phyloP scores from a whole-genome alignment of 1,140 invertebrate genomes.

The Bacillus rossius region DNA sequence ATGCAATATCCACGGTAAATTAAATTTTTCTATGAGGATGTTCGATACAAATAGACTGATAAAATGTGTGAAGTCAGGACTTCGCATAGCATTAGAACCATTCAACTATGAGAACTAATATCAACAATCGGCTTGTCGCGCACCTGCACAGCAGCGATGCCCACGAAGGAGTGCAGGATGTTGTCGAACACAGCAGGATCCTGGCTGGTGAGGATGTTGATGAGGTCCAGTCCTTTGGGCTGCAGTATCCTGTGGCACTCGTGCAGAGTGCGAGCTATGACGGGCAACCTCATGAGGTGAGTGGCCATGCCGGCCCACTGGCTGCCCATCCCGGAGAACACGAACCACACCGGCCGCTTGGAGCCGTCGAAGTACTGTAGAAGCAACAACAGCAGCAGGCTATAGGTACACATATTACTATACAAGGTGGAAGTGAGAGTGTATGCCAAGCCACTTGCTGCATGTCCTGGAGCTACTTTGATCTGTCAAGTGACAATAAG shows the following conservation, averaged over 20 bases:
- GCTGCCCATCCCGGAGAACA: slow-evolving; percentile 62
- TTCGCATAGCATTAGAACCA: no score
- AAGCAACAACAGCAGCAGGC: no score
- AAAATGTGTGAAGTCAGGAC: no score
- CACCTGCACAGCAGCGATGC: slow-evolving; percentile 56
- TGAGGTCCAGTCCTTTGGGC: slow-evolving; percentile 43
- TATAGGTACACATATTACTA: no score
- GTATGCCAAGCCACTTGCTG: no score
- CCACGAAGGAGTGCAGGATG: slow-evolving; percentile 49
- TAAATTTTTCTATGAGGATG: no score
- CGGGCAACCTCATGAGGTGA: slow-evolving; percentile 42
- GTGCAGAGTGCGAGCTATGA: slow-evolving; percentile 48
- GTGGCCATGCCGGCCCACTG: slow-evolving; percentile 58
- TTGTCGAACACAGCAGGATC: slow-evolving; percentile 45
- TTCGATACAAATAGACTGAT: no score
- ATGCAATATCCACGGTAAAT: no score
- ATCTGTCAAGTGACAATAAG: no score
- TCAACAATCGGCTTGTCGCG: neutral
- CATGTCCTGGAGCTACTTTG: no score
- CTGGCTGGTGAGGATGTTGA: slow-evolving; percentile 46
- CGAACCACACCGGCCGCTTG: slow-evolving; percentile 51
- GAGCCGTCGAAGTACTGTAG: slow-evolving; percentile 44
- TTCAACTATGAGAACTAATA: no score
- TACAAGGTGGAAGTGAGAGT: no score
- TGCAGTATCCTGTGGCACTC: slow-evolving; percentile 30